Conservation (phyloP, 2,888 invertebrate genomes). For the Protophormia terraenovae region DNA sequence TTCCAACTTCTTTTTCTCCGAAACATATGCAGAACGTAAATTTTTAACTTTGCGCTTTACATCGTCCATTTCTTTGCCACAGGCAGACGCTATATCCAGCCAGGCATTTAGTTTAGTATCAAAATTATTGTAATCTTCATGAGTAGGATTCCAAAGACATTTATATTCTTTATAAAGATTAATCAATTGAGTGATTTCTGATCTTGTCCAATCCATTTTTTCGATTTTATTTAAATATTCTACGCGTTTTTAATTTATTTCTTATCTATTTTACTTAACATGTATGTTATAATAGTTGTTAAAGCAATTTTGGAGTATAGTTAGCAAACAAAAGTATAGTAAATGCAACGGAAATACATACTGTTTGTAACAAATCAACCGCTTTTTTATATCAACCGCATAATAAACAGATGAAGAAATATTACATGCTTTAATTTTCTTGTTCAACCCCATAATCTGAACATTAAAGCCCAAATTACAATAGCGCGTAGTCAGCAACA, state of each 20-base stretch:
- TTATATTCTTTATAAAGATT: constrained; percentile 61
- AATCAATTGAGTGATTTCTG: constrained; percentile 57
- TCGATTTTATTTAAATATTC: neutral
- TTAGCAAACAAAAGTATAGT: neutral
- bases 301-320: neutral
- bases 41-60: constrained; percentile 69
- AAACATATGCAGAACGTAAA: constrained; percentile 65
- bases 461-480: too few species aligned
- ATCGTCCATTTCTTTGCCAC: constrained; percentile 48
- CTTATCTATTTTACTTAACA: neutral
- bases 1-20: constrained; percentile 68
- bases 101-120: constrained; percentile 65
- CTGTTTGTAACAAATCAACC: too few species aligned
- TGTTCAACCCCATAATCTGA: too few species aligned
- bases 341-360: neutral
- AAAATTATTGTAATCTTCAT: constrained; percentile 63
- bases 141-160: constrained; percentile 68
- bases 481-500: too few species aligned
- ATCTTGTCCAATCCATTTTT: constrained; percentile 60
- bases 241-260: neutral
- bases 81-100: constrained; percentile 55
- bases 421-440: too few species aligned
- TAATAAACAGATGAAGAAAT: too few species aligned
- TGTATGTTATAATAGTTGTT: constrained; percentile 37
- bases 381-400: too few species aligned